These are phyloP conservation scores for Eudorcas thomsonii DNA, from an alignment of 2,113 vertebrate genomes.

Conservation along the genomic window DNA sequence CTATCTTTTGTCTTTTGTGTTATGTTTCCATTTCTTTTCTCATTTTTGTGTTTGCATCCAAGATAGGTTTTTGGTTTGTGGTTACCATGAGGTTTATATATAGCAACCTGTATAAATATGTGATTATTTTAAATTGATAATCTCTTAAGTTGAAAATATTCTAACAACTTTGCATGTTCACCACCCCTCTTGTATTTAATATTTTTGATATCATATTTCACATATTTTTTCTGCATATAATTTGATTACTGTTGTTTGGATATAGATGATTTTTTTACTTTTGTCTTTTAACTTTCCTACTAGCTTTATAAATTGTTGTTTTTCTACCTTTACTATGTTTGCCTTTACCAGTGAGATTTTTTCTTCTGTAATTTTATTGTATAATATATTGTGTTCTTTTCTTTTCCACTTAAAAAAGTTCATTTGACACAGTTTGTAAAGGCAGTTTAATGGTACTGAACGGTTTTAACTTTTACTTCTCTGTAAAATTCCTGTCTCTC, in stretches of 20 bases:
- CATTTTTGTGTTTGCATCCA: background rate
- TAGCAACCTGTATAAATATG: background rate
- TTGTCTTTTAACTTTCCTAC: background rate
- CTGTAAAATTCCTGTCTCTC: background rate
- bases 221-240: background rate
- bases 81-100: background rate
- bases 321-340: background rate
- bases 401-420: background rate
- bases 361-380: background rate
- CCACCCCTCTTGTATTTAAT: background rate
- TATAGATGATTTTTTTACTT: background rate
- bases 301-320: background rate
- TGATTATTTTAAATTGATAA: background rate
- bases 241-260: background rate
- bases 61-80: background rate
- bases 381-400: background rate
- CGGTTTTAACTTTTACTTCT: background rate
- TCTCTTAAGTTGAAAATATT: background rate
- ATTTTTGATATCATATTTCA: background rate
- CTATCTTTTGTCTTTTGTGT: background rate
- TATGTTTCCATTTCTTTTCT: background rate
- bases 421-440: background rate
- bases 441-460: background rate
- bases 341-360: background rate
- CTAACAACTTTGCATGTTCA: background rate